Conservation (phyloP, 1,140 invertebrate species). For the Pachypsylla venusta region DNA sequence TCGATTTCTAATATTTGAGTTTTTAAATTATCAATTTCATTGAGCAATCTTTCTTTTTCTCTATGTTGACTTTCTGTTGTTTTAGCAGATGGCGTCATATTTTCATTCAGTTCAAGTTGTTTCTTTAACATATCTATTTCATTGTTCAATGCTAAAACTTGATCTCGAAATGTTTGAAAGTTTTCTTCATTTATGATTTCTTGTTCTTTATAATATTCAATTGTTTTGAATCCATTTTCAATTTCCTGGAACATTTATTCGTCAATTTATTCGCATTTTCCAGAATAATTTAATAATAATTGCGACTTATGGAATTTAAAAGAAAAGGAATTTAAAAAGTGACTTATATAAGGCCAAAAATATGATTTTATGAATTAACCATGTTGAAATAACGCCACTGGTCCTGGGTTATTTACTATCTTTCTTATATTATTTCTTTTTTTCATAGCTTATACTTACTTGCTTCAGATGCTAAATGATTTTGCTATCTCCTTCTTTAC, state of each 20-base stretch:
- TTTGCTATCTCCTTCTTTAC: not conserved
- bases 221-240: not conserved
- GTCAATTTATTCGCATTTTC: no score
- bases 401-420: no score
- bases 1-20: not conserved
- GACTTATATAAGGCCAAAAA: not conserved
- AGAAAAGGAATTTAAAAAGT: not conserved
- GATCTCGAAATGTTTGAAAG: not conserved
- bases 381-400: no score
- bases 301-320: no score
- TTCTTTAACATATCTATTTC: not conserved
- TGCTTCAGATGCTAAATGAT: not conserved
- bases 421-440: no score
- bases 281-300: no score
- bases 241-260: no score
- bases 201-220: not conserved
- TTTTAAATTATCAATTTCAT: conserved; percentile 1
- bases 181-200: not conserved
- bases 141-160: not conserved
- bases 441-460: not conserved
- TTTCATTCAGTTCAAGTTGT: not conserved
- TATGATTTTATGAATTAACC: not conserved
- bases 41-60: conserved; percentile 1
- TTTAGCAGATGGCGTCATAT: not conserved
- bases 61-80: not conserved